Evolutionary conservation across 1,140 invertebrate genomes (phyloP).

Genomic region (Sarcophaga bullata): DNA sequence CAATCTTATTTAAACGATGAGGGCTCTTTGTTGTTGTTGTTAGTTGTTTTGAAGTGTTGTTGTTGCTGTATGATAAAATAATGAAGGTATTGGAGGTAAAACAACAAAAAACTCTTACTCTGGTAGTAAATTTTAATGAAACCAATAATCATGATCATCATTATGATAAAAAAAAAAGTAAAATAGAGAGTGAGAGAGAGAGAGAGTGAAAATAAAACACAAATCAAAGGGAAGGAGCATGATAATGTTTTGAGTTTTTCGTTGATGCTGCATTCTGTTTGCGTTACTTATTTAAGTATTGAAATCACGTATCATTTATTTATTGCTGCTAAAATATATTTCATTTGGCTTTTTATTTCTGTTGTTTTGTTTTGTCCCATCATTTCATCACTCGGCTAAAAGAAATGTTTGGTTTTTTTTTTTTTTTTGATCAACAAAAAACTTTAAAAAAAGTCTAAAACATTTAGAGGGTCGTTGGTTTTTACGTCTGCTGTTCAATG

Average conservation of each 20-base stretch:
- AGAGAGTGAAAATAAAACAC: no score
- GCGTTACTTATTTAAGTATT: conserved; percentile 62
- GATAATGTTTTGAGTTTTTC: conserved; percentile 6
- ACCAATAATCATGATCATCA: conserved; percentile 40
- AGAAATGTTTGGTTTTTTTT: neutral
- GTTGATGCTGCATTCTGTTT: neutral
- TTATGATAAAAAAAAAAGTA: conserved; percentile 18
- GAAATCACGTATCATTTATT: conserved; percentile 66
- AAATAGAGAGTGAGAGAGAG: conserved; percentile 17
- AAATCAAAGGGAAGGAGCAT: conserved; percentile 49
- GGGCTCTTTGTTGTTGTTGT: neutral
- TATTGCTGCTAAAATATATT: conserved; percentile 58
- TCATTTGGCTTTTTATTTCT: neutral
- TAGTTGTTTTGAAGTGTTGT: no score
- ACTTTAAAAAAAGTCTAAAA: neutral
- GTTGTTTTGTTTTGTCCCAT: neutral
- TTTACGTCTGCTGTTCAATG: neutral
- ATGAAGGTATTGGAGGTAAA: neutral
- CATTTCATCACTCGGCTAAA: conserved; percentile 7
- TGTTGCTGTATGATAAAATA: neutral
- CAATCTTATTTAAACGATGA: conserved; percentile 11
- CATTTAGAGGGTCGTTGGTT: conserved; percentile 8
- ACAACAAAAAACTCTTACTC: conserved; percentile 8
- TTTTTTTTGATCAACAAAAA: neutral
- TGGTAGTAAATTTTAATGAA: conserved; percentile 40